These are phyloP conservation scores for Papilio elwesi DNA, from an alignment of 2,888 invertebrate species.

Conservation along the genomic window DNA sequence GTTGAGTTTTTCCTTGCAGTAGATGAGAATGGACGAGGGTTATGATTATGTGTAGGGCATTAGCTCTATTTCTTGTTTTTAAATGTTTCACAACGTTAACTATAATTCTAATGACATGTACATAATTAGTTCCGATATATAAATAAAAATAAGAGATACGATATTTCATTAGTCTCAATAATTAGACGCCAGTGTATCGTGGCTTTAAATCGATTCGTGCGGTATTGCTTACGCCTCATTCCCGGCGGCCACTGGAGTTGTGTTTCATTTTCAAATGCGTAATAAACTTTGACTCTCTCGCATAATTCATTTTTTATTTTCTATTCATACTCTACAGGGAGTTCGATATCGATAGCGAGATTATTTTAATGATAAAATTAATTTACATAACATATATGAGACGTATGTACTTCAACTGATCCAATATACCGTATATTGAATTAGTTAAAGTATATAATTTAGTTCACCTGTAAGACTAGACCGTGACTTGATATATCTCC, in stretches of 20 bases:
- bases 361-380: background rate
- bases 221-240: slow-evolving; percentile 64
- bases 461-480: slow-evolving; percentile 14
- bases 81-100: background rate
- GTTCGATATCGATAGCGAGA: slow-evolving; percentile 13
- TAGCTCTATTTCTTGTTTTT: too few relatives aligned
- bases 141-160: background rate
- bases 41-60: too few relatives aligned
- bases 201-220: slow-evolving; percentile 76
- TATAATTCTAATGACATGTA: background rate
- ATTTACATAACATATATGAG: background rate
- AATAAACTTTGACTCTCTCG: slow-evolving; percentile 56
- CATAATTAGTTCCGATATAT: background rate
- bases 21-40: too few relatives aligned
- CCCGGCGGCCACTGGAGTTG: slow-evolving; percentile 65
- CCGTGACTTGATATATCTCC: slow-evolving; percentile 39
- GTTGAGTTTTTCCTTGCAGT: too few relatives aligned
- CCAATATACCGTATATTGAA: too few relatives aligned
- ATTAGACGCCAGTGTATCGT: slow-evolving; percentile 53
- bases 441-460: background rate
- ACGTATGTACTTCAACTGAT: too few relatives aligned
- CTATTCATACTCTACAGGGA: slow-evolving; percentile 41
- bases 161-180: slow-evolving; percentile 2
- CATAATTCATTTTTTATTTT: slow-evolving; percentile 61
- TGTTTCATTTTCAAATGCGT: slow-evolving; percentile 67